A percentile compares a stretch with the other conserved stretches of the same genome.
Evolutionary conservation across 2,888 invertebrate genomes (phyloP).

Genomic region (Amblyjoppa fuscipennis): DNA sequence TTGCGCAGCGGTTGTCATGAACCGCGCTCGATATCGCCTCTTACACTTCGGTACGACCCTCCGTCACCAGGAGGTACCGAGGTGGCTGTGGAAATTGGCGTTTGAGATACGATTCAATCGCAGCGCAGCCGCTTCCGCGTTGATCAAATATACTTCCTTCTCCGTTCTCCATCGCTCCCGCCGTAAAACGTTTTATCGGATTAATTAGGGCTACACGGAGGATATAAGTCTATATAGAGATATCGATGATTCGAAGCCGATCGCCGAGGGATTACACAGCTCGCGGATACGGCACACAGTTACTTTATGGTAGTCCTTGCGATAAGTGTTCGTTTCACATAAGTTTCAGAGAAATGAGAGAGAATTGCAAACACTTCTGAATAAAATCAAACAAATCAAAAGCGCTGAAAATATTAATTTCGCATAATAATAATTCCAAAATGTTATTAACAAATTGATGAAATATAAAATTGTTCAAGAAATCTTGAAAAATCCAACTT

Average conservation of each 20-base stretch:
- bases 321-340: no score
- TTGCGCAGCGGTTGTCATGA: no score
- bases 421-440: no score
- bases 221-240: slow-evolving; percentile 28
- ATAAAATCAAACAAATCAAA: no score
- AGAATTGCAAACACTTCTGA: no score
- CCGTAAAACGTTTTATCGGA: slow-evolving; percentile 47
- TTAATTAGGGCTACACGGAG: slow-evolving; percentile 29
- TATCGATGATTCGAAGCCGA: slow-evolving; percentile 7
- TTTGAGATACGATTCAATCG: slow-evolving; percentile 51
- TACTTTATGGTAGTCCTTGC: not conserved
- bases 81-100: slow-evolving; percentile 7
- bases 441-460: no score
- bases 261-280: slow-evolving; percentile 16
- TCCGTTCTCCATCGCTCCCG: slow-evolving; percentile 6
- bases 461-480: no score
- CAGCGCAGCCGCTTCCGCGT: slow-evolving; percentile 8
- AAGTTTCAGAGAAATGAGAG: no score
- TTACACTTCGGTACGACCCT: not conserved
- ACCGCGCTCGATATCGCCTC: not conserved
- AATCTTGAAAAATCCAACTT: no score
- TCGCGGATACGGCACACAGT: not conserved
- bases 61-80: not conserved
- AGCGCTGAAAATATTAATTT: no score
- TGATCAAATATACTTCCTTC: slow-evolving; percentile 39